A percentile compares a stretch with the other conserved stretches of the same genome.
These are phyloP conservation scores for Aphidius ervi DNA, from an alignment of 1,140 invertebrate species.

Conservation along the genomic window DNA sequence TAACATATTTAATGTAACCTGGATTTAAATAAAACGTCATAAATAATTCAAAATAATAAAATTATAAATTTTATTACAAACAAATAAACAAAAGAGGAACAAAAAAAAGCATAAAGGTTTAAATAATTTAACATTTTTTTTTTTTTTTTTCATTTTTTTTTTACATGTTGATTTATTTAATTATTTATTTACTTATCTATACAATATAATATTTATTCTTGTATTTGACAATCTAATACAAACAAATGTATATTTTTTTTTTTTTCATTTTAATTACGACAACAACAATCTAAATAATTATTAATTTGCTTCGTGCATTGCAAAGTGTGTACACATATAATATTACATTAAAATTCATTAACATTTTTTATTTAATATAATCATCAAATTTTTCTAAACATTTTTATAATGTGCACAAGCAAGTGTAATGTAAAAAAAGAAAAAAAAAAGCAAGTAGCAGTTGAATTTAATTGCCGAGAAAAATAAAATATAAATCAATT, in stretches of 20 bases:
- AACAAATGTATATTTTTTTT: slow-evolving; percentile 9
- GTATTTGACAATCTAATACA: slow-evolving; percentile 30
- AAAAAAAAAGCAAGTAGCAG: too few relatives aligned
- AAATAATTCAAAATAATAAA: neutral
- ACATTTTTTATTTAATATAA: too few relatives aligned
- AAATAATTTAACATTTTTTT: neutral
- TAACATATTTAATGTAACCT: neutral
- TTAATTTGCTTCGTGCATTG: neutral
- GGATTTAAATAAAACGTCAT: neutral
- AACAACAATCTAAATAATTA: slow-evolving; percentile 9
- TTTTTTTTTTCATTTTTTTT: too few relatives aligned
- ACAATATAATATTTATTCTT: slow-evolving; percentile 21
- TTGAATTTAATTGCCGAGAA: too few relatives aligned
- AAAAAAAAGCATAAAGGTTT: neutral
- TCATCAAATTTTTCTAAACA: too few relatives aligned
- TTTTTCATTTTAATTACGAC: neutral
- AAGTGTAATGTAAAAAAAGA: too few relatives aligned
- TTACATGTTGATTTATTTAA: too few relatives aligned
- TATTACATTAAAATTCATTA: too few relatives aligned
- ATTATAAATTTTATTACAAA: slow-evolving; percentile 7
- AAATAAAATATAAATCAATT: too few relatives aligned
- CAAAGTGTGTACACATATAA: too few relatives aligned
- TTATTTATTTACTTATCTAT: neutral
- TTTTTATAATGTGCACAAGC: too few relatives aligned
- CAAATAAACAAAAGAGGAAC: neutral